Evolutionary conservation across 2,113 vertebrate species (phyloP).

Genomic region (Thymallus thymallus): DNA sequence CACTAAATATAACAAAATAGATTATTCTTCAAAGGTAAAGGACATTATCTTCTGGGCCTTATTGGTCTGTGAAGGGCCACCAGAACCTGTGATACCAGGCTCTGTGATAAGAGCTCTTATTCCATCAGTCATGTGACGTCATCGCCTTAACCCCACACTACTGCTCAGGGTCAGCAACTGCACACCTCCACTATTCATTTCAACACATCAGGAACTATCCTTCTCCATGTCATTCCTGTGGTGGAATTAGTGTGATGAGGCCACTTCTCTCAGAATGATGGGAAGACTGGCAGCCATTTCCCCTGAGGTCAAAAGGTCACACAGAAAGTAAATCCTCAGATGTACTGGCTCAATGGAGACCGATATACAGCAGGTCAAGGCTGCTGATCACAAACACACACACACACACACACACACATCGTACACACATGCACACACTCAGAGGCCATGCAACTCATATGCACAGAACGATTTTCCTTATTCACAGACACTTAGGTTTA

Average conservation of each 20-base stretch:
- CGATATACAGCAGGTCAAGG: slow-evolving; percentile 31
- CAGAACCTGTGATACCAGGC: background rate
- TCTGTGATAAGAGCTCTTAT: background rate
- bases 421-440: slow-evolving; percentile 42
- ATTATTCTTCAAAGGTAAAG: slow-evolving; percentile 66
- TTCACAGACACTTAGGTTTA: slow-evolving; percentile 43
- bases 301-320: slow-evolving; percentile 54
- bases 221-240: slow-evolving; percentile 19
- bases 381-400: slow-evolving; percentile 48
- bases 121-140: background rate
- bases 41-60: slow-evolving; percentile 35
- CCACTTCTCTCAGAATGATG: slow-evolving; percentile 58
- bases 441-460: slow-evolving; percentile 62
- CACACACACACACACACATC: slow-evolving; percentile 14
- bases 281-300: slow-evolving; percentile 71
- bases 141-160: background rate
- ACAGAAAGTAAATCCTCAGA: slow-evolving; percentile 37
- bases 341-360: slow-evolving; percentile 24
- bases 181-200: background rate
- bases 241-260: slow-evolving; percentile 44
- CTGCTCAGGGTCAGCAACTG: background rate
- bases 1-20: slow-evolving; percentile 78
- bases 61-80: slow-evolving; percentile 46
- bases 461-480: slow-evolving; percentile 36
- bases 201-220: background rate